A percentile compares a stretch with the other conserved stretches of the same genome.
These are phyloP conservation scores for Gallinago stenura DNA, from an alignment of 2,797 vertebrate species.

Conservation along the genomic window DNA sequence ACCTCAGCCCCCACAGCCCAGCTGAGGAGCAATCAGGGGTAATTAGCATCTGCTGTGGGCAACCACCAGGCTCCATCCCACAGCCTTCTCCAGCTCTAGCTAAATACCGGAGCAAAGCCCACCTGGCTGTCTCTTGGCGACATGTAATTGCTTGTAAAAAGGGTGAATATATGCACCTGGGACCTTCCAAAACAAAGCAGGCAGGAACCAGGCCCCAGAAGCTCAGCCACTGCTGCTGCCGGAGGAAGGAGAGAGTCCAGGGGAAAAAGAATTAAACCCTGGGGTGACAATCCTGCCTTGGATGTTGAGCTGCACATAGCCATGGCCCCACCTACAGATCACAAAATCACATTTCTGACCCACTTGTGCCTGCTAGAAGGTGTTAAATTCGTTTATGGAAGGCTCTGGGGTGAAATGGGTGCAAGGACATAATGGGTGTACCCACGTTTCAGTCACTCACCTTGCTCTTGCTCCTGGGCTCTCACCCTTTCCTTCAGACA, in stretches of 20 bases:
- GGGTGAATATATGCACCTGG: background rate
- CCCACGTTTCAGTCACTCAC: rapidly evolving
- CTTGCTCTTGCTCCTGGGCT: background rate
- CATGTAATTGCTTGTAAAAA: background rate
- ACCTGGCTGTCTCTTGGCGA: rapidly evolving
- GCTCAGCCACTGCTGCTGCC: background rate
- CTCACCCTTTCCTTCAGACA: background rate
- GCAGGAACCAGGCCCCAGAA: rapidly evolving
- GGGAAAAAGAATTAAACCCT: background rate
- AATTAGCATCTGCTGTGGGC: background rate
- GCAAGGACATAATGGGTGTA: background rate
- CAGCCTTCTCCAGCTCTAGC: background rate
- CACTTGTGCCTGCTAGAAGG: background rate
- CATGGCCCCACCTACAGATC: rapidly evolving
- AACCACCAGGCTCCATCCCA: rapidly evolving
- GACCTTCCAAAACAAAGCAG: background rate
- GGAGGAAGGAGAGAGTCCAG: background rate
- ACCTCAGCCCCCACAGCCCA: no score
- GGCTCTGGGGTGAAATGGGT: background rate
- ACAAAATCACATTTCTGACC: rapidly evolving
- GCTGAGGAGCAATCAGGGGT: background rate
- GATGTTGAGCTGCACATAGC: background rate
- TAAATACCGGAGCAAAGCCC: background rate
- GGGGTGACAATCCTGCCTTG: background rate
- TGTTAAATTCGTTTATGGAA: rapidly evolving